phyloP scores from a whole-genome alignment of 1,140 invertebrate species.

The Achatina immaculata region DNA sequence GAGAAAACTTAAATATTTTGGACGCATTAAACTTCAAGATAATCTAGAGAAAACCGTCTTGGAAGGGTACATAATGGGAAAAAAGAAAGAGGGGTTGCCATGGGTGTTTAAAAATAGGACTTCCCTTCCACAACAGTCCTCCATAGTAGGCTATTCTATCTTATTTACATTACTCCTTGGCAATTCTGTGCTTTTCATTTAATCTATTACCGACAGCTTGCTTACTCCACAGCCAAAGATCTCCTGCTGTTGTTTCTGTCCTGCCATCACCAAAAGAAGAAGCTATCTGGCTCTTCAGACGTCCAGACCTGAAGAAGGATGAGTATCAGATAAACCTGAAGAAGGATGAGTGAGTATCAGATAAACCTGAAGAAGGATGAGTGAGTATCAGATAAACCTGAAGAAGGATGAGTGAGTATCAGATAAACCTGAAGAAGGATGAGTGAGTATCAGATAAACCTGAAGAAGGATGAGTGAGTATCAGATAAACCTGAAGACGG shows the following conservation, averaged over 20 bases:
- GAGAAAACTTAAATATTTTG: too few species aligned
- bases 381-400: not conserved
- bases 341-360: not conserved
- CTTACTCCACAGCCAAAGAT: constrained; percentile 61
- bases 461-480: not conserved
- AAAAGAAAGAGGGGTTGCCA: too few species aligned
- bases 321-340: not conserved
- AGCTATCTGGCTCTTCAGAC: constrained; percentile 65
- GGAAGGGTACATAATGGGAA: too few species aligned
- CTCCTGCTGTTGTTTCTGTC: constrained; percentile 68
- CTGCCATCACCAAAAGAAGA: constrained; percentile 69
- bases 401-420: not conserved
- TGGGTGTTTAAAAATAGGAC: too few species aligned
- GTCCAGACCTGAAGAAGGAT: not conserved
- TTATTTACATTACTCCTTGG: too few species aligned
- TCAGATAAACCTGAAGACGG: not conserved
- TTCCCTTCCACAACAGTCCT: too few species aligned
- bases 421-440: not conserved
- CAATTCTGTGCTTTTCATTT: not conserved
- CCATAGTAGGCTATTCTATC: too few species aligned
- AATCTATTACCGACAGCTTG: not conserved
- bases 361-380: not conserved
- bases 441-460: not conserved
- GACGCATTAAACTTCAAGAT: too few species aligned
- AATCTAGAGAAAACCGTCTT: too few species aligned